Conservation (phyloP, 2,797 vertebrate species). For the Bovichtus diacanthus region DNA sequence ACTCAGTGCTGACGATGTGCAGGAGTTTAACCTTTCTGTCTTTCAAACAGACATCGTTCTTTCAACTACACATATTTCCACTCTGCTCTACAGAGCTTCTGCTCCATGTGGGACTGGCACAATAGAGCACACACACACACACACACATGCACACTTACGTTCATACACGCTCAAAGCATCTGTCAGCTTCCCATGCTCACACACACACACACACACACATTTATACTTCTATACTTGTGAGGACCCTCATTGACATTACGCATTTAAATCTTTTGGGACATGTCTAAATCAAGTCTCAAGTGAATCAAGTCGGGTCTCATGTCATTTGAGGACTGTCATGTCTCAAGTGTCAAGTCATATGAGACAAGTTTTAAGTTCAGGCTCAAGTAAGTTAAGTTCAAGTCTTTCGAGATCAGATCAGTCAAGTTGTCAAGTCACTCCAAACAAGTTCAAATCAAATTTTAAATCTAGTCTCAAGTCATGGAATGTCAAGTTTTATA, state of each 20-base stretch:
- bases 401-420: no score
- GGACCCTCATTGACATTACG: not conserved
- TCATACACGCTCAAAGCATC: slow-evolving; percentile 54
- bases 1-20: not conserved
- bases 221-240: not conserved
- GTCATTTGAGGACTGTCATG: no score
- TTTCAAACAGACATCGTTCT: not conserved
- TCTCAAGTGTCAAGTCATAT: no score
- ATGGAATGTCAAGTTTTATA: no score
- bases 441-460: no score
- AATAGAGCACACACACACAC: slow-evolving; percentile 33
- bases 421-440: no score
- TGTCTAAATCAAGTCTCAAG: no score
- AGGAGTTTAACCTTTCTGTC: not conserved
- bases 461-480: no score
- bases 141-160: slow-evolving; percentile 21
- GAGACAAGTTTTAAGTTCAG: no score
- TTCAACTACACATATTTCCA: slow-evolving; percentile 33
- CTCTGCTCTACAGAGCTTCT: slow-evolving; percentile 25
- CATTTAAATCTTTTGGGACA: not conserved
- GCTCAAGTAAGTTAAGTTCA: no score
- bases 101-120: slow-evolving; percentile 30
- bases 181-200: slow-evolving; percentile 54
- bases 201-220: not conserved
- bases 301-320: no score